Base-by-base conservation (phyloP, 2,797 vertebrate genomes). In the Dermochelys coriacea region DNA sequence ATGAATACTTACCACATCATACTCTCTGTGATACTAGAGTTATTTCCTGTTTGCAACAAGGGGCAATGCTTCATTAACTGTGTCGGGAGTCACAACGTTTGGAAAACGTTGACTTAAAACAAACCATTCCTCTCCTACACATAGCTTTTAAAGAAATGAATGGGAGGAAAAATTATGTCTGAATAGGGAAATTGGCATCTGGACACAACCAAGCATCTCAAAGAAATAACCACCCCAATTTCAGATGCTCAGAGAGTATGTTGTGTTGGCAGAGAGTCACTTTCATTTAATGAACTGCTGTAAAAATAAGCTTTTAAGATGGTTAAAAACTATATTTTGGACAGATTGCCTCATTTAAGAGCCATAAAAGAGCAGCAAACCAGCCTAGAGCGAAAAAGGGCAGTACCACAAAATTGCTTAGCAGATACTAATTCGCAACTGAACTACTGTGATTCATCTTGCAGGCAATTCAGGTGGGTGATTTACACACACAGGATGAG, bases 391-490 rank as follows among this genome's bases (percentile, higher is more conserved):
- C 71, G 74, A 49, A 61, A 21, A 81, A 19, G 80, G 71, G 82
- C 2, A 1, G 45, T 61, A 1, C 0, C 0, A 79, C 54, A 90
- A 61, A 49, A 4, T 5, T 0, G 7, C 82, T 25, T 6, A 3
- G 84, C 47, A 19, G 85, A 31, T 47, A 86, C 81, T 87, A 3
- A 51, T 1, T 37, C 90, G 80, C 91, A 81, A 93, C 89, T 93
- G 85, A 80, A 85, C 37, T 0, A 82, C 80, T 88, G 64, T 85
- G 3, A 9, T 55, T 85, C 15, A 10, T 84, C 94, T 86, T 91
- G 90, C 89, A 94, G 82, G 54, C 74, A 31, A 82, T 92, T 84
- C 86, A 94, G 81, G 83, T 84, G 85, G 87, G 89, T 64, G 82
- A 47, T 83, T 80, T 77, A 92, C 87, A 88, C 94, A 91, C 80